Base-by-base conservation (phyloP, 2,888 invertebrate genomes). In the Gibbula magus region DNA sequence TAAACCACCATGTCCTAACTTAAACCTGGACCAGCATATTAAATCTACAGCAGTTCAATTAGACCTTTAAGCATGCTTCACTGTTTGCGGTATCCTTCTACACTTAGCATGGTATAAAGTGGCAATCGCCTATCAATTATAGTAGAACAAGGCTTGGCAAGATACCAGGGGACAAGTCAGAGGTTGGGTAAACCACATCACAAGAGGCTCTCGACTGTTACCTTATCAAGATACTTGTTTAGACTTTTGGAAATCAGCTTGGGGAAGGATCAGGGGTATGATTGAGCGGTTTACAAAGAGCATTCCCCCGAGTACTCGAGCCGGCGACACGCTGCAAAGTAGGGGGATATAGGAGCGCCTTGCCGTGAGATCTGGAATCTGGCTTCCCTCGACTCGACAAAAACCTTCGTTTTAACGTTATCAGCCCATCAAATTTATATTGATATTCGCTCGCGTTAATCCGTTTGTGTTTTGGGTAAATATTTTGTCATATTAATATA, bases 401-500 rank as follows among this genome's bases (percentile, higher is more conserved):
- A 45, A 61, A 29, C 29, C 29, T 61, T 61, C 61, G 16, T 29
- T 29, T 61, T 16, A 25, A 29, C 61, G 29, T 61, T 61, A 61
- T 61, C 61, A 61, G 61, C 61, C 61, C 13, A 61, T 61, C 61
- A 61, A 22, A 61, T 61, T 29, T 29, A 61, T 29, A 61, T 61
- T 61, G 61, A 61, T 61, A 61, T 61, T 61, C 29, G 25, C 61
- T 61, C 61, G 29, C 61, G 16, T 70, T 80, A 80, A 80, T 80
- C 80, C 80, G 54, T 76, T 73, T 73, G 56, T 66, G 73, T 73
- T 77, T 56, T 77, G 70, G 73, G 77, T 77, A 76, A 80, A 73
- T 80, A 61, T 73, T 79, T 53, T 76, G 56, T 70, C 45, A 39
- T 74, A 74, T 74, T 74, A 74, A 74, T 82, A 82, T 82, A 80